These are phyloP conservation scores for Cryptocephalus moraei DNA, from an alignment of 2,888 invertebrate species.

Conservation along the genomic window DNA sequence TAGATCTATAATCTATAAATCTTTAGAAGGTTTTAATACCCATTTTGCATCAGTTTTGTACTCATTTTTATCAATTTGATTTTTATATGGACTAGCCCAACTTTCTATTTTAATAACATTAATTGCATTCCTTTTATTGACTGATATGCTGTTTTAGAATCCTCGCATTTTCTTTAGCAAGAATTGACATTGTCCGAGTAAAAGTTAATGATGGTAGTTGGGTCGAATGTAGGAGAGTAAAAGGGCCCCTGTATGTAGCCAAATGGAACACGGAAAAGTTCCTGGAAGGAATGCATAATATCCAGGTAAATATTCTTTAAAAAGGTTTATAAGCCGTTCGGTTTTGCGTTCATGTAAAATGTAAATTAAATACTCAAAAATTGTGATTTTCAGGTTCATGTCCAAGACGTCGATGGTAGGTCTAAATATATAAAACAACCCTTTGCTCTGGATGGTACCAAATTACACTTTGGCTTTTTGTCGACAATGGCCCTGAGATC, in stretches of 20 bases:
- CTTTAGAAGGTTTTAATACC: too few relatives aligned
- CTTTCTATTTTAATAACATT: too few relatives aligned
- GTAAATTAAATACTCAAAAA: background rate
- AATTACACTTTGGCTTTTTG: constrained; percentile 53
- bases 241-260: constrained; percentile 62
- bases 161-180: constrained; percentile 62
- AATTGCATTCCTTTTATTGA: too few relatives aligned
- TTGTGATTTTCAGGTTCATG: constrained; percentile 40
- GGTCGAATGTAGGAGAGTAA: constrained; percentile 48
- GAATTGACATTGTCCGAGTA: constrained; percentile 54
- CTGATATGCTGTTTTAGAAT: constrained; percentile 42
- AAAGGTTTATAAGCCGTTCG: background rate
- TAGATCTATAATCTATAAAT: too few relatives aligned
- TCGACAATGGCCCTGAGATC: constrained; percentile 69
- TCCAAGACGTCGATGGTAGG: constrained; percentile 48
- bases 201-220: constrained; percentile 56
- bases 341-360: background rate
- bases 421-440: constrained; percentile 50
- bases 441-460: constrained; percentile 68
- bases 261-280: constrained; percentile 64
- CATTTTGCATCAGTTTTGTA: too few relatives aligned
- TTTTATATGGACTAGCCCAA: too few relatives aligned
- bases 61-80: too few relatives aligned
- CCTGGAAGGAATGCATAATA: constrained; percentile 52
- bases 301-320: constrained; percentile 40